phyloP scores from a whole-genome alignment of 1,140 invertebrate genomes.

The Euwallacea fornicatus region DNA sequence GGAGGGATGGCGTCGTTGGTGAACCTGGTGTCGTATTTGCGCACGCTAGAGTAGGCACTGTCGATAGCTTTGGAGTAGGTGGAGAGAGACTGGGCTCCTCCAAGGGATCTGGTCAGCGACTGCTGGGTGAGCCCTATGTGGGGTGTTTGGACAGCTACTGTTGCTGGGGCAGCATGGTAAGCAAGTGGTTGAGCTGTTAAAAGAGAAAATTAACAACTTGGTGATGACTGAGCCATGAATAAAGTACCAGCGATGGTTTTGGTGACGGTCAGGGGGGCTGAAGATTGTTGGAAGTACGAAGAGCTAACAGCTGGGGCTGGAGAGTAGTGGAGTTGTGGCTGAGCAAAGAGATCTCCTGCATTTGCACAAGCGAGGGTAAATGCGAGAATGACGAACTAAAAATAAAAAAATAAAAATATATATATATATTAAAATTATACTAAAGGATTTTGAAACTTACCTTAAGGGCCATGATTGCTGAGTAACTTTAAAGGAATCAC shows the following conservation, averaged over 20 bases:
- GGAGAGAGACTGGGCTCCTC: slow-evolving; percentile 60
- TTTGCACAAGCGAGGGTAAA: slow-evolving; percentile 55
- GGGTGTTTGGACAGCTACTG: slow-evolving; percentile 53
- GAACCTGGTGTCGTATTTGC: slow-evolving; percentile 62
- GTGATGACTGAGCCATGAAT: slow-evolving; percentile 16
- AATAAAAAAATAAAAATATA: slow-evolving; percentile 28
- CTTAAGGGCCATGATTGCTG: slow-evolving; percentile 40
- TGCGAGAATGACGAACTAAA: slow-evolving; percentile 45
- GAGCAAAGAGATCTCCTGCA: slow-evolving; percentile 53
- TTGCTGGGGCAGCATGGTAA: slow-evolving; percentile 45
- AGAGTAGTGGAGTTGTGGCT: slow-evolving; percentile 44
- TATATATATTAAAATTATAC: background rate
- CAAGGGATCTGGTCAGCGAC: slow-evolving; percentile 60
- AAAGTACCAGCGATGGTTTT: slow-evolving; percentile 25
- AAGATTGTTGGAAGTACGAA: slow-evolving; percentile 38
- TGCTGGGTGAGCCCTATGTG: slow-evolving; percentile 60
- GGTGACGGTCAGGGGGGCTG: slow-evolving; percentile 37
- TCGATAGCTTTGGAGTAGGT: slow-evolving; percentile 64
- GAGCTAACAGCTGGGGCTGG: slow-evolving; percentile 42
- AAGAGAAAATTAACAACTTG: background rate
- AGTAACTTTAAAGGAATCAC: background rate
- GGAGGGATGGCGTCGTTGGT: slow-evolving; percentile 58
- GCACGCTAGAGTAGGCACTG: slow-evolving; percentile 64
- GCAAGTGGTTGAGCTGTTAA: slow-evolving; percentile 7
- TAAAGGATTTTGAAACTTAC: slow-evolving; percentile 36